Evolutionary conservation across 1,140 invertebrate genomes (phyloP), one percentile per base, ranked within the genome.

Genomic region (Zaprionus nigranus): DNA sequence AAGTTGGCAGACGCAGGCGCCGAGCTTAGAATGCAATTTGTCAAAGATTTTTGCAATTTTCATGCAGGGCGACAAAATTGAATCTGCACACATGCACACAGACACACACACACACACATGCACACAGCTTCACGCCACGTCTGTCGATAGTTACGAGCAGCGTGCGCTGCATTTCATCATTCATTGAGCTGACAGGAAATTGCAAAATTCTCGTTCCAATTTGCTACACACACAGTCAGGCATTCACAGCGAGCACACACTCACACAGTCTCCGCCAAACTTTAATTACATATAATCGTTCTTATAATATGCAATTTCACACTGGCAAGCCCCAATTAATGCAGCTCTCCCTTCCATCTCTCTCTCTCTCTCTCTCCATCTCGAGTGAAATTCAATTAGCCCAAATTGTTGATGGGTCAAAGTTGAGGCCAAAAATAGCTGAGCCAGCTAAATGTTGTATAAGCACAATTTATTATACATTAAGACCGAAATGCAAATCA

Each of bases 41-140:
- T 88, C 85, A 90, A 88, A 71, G 81, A 88, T 84, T 88, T 88
- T 87, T 80, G 80, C 83, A 83, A 88, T 83, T 80, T 88, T 84
- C 65, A 72, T 73, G 71, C 67, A 64, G 73, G 74, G 70, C 75
- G 71, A 79, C 70, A 81, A 80, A 83, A 87, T 87, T 87, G 80
- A 79, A 88, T 87, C 53, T 68, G 30, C 46, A 46, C 78, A 70
- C 57, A 65, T 30, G 34, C 60, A 61, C 49, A 60, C n/a, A 62
- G 15, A 12, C 30, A 68, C 38, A 68, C 56, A 68, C 43, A 53
- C 46, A 30, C 22, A 68, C 38, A 68, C 56, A 68, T 30, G 40
- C 46, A 30, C 22, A 62, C 58, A 38, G 20, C 38, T 2, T 30
- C 34, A 9, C 13, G n/a, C n/a, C n/a, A 40, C 13, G 36, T 54